Conservation (phyloP, 2,797 vertebrate species). For the Enoplosus armatus region DNA sequence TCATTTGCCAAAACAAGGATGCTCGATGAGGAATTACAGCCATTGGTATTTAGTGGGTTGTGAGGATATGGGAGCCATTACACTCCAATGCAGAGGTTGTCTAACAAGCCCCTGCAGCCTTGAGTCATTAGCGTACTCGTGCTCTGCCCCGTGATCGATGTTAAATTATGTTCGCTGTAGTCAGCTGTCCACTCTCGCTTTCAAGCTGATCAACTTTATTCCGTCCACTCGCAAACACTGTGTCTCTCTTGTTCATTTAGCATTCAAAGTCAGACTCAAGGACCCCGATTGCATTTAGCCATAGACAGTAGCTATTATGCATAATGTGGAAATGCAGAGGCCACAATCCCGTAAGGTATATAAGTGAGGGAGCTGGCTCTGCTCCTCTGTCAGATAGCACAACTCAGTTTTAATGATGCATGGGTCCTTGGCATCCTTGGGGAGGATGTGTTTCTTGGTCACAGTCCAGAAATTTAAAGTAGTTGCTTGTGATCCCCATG, state of each 20-base stretch:
- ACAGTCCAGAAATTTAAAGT: conserved; percentile 83
- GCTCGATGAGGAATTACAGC: conserved; percentile 50
- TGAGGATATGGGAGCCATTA: conserved; percentile 65
- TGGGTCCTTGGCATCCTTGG: conserved; percentile 71
- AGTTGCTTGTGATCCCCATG: conserved; percentile 83
- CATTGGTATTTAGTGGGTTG: conserved; percentile 60
- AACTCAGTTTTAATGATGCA: conserved; percentile 83
- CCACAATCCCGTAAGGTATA: conserved; percentile 46
- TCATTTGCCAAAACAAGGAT: conserved; percentile 26
- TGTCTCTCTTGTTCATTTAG: conserved; percentile 36
- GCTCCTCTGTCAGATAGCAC: conserved; percentile 69
- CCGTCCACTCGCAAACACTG: conserved; percentile 37
- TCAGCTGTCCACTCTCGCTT: conserved; percentile 78
- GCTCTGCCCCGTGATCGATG: conserved; percentile 77
- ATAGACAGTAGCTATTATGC: conserved; percentile 62
- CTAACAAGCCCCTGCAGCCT: conserved; percentile 79
- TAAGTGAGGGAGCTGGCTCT: conserved; percentile 54
- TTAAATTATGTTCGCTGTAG: conserved; percentile 77
- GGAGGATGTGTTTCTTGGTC: conserved; percentile 82
- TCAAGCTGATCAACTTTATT: conserved; percentile 74
- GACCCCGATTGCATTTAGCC: conserved; percentile 63
- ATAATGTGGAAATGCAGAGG: conserved; percentile 49
- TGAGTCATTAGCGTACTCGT: conserved; percentile 76
- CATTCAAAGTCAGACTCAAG: conserved; percentile 68
- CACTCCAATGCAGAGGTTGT: conserved; percentile 64